These are phyloP conservation scores for Lordiphosa andalusiaca DNA, from an alignment of 2,888 invertebrate genomes.

Conservation along the genomic window DNA sequence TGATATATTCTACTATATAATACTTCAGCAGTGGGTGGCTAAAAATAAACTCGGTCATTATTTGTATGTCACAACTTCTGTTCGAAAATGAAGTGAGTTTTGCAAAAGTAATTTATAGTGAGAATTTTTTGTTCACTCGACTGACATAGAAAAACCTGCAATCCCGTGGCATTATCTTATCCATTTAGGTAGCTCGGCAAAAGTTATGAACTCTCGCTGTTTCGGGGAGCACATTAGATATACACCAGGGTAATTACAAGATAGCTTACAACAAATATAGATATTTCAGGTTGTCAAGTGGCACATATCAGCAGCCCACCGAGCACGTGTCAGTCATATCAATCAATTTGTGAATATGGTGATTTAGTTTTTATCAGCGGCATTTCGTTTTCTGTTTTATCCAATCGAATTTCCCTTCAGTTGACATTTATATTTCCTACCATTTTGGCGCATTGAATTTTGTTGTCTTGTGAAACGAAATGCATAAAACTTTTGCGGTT, in stretches of 20 bases:
- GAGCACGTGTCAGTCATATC: constrained; percentile 29
- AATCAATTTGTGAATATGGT: constrained; percentile 36
- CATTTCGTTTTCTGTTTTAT: constrained; percentile 8
- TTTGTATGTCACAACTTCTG: constrained; percentile 19
- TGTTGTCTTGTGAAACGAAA: constrained; percentile 40
- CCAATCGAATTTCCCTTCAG: constrained; percentile 21
- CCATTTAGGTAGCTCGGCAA: constrained; percentile 11
- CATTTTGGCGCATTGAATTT: constrained; percentile 3
- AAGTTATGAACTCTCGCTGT: constrained; percentile 28
- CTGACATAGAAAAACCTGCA: constrained; percentile 27
- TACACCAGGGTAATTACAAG: too few relatives aligned
- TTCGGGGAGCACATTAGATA: constrained; percentile 25
- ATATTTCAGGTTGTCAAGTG: too few relatives aligned
- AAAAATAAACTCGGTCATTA: constrained; percentile 42
- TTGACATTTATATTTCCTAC: constrained; percentile 24
- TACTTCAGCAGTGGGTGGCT: constrained; percentile 31
- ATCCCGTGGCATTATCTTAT: constrained; percentile 30
- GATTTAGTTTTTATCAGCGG: constrained; percentile 36
- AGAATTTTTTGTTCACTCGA: constrained; percentile 25
- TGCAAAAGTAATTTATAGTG: too few relatives aligned
- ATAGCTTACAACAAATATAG: too few relatives aligned
- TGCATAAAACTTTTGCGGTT: constrained; percentile 46
- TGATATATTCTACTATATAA: constrained; percentile 27
- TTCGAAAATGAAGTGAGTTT: background rate
- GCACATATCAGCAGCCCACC: constrained; percentile 3